These are phyloP conservation scores for Microctonus brassicae DNA, from an alignment of 2,888 invertebrate species.

Conservation along the genomic window DNA sequence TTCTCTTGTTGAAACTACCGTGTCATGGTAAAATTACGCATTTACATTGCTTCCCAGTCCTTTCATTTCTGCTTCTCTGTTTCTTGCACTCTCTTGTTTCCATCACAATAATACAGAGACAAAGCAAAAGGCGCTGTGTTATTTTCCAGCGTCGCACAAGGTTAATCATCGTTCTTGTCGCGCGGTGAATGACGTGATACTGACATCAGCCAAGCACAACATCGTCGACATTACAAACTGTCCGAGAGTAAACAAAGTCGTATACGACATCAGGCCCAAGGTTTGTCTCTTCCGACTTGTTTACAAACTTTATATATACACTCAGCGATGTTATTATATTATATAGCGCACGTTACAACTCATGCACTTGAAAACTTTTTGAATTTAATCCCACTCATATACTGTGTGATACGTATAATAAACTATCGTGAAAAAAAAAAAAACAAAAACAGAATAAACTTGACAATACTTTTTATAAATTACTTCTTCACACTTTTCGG, in stretches of 20 bases:
- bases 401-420: not conserved
- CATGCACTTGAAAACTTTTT: constrained; percentile 66
- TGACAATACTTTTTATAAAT: constrained; percentile 21
- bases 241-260: constrained; percentile 27
- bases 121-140: constrained; percentile 47
- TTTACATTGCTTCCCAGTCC: not conserved
- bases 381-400: constrained; percentile 64
- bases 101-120: constrained; percentile 6
- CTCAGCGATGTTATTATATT: constrained; percentile 47
- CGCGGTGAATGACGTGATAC: constrained; percentile 51
- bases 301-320: constrained; percentile 33
- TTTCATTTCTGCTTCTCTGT: constrained; percentile 12
- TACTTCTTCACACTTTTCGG: too few species aligned
- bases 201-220: constrained; percentile 64
- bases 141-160: constrained; percentile 66
- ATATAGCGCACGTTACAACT: constrained; percentile 38
- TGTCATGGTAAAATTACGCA: constrained; percentile 13
- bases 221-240: constrained; percentile 41
- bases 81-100: constrained; percentile 1
- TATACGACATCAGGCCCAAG: too few species aligned
- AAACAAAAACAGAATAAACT: not conserved
- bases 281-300: not conserved
- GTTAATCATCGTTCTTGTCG: constrained; percentile 62
- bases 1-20: not conserved
- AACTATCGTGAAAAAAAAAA: not conserved